Conservation (phyloP, 2,113 vertebrate genomes). For the Corythornis vintsioides region DNA sequence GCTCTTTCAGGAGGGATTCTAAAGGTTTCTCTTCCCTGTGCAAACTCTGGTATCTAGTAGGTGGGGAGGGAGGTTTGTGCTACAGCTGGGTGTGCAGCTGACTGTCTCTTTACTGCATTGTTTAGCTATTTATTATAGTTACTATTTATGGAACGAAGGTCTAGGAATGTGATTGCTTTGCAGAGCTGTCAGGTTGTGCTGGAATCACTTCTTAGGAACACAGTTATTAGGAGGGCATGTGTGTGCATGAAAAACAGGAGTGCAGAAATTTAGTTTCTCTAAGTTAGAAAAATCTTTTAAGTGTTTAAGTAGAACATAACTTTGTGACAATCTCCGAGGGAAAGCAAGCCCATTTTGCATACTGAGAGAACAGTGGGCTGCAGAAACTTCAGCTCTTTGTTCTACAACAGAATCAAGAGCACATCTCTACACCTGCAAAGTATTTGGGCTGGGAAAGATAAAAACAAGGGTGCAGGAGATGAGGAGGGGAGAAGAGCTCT, state of each 20-base stretch:
- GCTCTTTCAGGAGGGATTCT: not conserved
- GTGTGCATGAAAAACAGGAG: not conserved
- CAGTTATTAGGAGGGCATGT: not conserved
- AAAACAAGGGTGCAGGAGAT: not conserved
- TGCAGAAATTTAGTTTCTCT: not conserved
- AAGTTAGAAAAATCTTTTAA: not conserved
- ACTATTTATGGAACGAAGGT: not conserved
- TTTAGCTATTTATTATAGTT: not conserved
- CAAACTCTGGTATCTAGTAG: not conserved
- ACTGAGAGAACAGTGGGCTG: not conserved
- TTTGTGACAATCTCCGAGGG: not conserved
- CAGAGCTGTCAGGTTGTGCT: not conserved
- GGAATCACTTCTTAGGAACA: not conserved
- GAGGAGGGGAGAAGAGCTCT: not conserved
- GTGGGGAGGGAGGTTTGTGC: not conserved
- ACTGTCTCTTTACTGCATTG: not conserved
- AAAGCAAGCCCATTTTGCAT: not conserved
- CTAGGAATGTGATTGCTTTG: not conserved
- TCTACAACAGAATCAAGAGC: not conserved
- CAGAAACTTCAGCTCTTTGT: accelerated
- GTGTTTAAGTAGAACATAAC: not conserved
- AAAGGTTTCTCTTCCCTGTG: not conserved
- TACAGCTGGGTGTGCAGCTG: not conserved
- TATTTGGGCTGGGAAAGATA: not conserved
- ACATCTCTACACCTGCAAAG: not conserved